Evolutionary conservation across 2,797 vertebrate species (phyloP), one percentile per base, ranked within the genome.

Genomic region (Hybognathus amarus): DNA sequence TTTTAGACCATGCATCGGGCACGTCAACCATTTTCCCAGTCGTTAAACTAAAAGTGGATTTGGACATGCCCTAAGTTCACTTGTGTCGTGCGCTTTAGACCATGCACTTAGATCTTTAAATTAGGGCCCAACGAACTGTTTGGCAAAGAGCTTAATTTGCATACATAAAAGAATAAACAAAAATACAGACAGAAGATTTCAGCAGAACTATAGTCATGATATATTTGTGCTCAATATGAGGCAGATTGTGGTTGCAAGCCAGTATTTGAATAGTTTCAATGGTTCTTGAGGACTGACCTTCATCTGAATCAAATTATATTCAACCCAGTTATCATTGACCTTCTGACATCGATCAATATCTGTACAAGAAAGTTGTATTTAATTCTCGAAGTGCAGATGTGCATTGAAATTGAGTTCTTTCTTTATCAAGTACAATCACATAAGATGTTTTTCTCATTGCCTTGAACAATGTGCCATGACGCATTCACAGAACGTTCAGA

Each of bases 261-360:
- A 36, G 18, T 54, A 63, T 82, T 82, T 20, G 36, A 67, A 83
- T n/a, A 17, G 73, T 67, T 54, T 83, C 45, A 45, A 54, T 30
- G 47, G 36, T 33, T 75, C 24, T 68, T 68, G 12, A 50, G 63
- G 63, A 67, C 50, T 22, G 17, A 52, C 61, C 81, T 83, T 76
- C 73, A 67, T 83, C 64, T 77, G 61, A 68, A 54, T 67, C 45
- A 67, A 67, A 68, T 47, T 6, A 40, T 42, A 68, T 83, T 83
- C n/a, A 67, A 56, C n/a, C 18, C 69, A 68, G 47, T 82, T 75
- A 68, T 76, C 81, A 76, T 18, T 83, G 81, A 68, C 81, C 81
- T 76, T 20, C 24, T 64, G 50, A 45, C 63, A 76, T 33, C 8
- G 45, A 83, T 83, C 63, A 83, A n/a, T 56, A 27, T 54, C 36